Conservation (phyloP, 2,797 vertebrate genomes). For the Peromyscus melanophrys region DNA sequence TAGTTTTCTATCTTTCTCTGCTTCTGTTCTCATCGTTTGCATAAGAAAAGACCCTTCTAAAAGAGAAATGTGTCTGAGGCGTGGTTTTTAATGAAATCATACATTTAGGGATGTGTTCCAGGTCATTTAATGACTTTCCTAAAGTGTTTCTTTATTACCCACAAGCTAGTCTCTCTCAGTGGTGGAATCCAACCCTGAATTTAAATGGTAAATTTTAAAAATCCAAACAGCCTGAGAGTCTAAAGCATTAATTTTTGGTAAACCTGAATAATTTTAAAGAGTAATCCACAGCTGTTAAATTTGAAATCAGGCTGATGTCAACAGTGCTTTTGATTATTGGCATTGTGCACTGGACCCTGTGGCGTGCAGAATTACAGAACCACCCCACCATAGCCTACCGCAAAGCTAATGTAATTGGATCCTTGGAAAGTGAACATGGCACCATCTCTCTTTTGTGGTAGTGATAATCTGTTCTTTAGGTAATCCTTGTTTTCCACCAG, state of each 20-base stretch:
- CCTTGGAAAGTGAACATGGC: fast-evolving
- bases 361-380: fast-evolving
- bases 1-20: not conserved
- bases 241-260: not conserved
- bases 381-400: fast-evolving
- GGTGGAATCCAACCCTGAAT: conserved; percentile 7
- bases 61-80: not conserved
- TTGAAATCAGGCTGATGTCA: not conserved
- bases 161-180: not conserved
- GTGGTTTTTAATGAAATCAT: not conserved
- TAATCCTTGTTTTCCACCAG: not conserved
- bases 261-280: not conserved
- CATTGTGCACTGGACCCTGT: too few relatives aligned
- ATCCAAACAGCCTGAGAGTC: not conserved
- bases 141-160: not conserved
- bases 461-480: not conserved
- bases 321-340: not conserved
- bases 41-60: conserved; percentile 35
- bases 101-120: not conserved
- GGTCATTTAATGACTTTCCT: not conserved
- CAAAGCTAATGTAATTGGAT: fast-evolving
- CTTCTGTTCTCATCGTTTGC: not conserved
- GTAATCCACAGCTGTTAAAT: not conserved
- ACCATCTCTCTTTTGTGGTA: not conserved
- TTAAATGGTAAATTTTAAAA: conserved; percentile 18